Evolutionary conservation across 2,888 invertebrate species (phyloP), one percentile per base, ranked within the genome.

Genomic region (Poecilus cupreus): DNA sequence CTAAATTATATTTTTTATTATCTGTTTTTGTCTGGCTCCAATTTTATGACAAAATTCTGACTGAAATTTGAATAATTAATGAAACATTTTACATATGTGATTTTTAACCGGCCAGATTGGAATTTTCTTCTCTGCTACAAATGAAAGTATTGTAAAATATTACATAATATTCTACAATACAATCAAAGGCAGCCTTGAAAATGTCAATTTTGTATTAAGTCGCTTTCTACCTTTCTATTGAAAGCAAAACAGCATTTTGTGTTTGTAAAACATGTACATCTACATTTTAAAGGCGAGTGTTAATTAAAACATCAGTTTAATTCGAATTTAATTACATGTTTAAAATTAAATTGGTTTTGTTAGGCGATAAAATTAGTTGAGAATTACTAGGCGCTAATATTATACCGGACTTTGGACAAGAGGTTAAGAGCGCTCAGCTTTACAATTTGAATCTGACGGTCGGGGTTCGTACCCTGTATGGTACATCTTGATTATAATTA

Each of bases 131-230:
- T 37, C 64, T 18, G 51, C 13, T 32, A 64, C 64, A 64, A 68
- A 68, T 68, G 64, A 68, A 68, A 68, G 64, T 68, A 37, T 37
- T 68, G 11, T 39, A 68, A 68, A 32, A 32, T 37, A 37, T 68
- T 68, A 37, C 39, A 68, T 68, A 68, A 68, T 68, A 68, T 32
- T 32, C 32, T 37, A 16, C 32, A n/a, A n/a, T 68, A 68, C 39
- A 68, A 68, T 60, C 37, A 37, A 11, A 37, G 2, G 4, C 64
- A 37, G 64, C 64, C 64, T 68, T 68, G 64, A 68, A 68, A 68
- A 68, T 68, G 64, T 68, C 64, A 68, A 18, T 68, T 16, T 68
- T 68, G 16, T 68, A 18, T 68, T 68, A 68, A 60, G 18, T 39
- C 64, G 18, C 64, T 68, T 68, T 68, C 64, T 68, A 39, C 39